Conservation (phyloP, 2,888 invertebrate genomes). For the Eristalis arbustorum region DNA sequence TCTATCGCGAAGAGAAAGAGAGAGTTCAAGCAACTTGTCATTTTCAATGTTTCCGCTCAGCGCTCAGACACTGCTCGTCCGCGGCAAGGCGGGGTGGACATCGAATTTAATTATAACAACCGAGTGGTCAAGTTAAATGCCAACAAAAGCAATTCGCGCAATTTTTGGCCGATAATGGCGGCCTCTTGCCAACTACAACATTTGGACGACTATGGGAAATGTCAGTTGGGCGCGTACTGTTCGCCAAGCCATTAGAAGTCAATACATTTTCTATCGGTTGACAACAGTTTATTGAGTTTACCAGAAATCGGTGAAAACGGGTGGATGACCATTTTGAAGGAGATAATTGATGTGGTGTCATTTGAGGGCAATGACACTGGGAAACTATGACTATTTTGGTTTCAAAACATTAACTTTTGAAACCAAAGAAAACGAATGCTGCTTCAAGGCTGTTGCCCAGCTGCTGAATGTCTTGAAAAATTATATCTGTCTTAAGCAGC, state of each 20-base stretch:
- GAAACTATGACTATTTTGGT: neutral
- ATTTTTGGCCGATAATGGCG: neutral
- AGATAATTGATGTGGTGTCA: neutral
- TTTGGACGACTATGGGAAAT: conserved; percentile 1
- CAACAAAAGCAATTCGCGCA: neutral
- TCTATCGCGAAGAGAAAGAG: neutral
- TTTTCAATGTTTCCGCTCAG: conserved; percentile 29
- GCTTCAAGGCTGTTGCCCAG: too few relatives aligned
- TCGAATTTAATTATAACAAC: conserved; percentile 17
- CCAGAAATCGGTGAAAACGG: neutral
- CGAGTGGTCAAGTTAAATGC: conserved; percentile 36
- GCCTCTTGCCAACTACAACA: conserved; percentile 19
- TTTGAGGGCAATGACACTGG: neutral
- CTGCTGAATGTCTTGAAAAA: too few relatives aligned
- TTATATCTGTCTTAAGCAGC: too few relatives aligned
- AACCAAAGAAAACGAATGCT: too few relatives aligned
- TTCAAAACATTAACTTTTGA: too few relatives aligned
- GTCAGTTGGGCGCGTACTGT: neutral
- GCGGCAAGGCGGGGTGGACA: neutral
- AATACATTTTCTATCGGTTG: neutral
- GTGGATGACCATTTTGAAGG: too few relatives aligned
- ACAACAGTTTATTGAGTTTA: neutral
- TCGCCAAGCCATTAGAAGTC: neutral
- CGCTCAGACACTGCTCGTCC: neutral
- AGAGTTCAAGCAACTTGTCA: conserved; percentile 60